Percentiles rank a stretch among this genome's conserved stretches.
Conservation (phyloP, 2,888 invertebrate species). For the Orthosia incerta region DNA sequence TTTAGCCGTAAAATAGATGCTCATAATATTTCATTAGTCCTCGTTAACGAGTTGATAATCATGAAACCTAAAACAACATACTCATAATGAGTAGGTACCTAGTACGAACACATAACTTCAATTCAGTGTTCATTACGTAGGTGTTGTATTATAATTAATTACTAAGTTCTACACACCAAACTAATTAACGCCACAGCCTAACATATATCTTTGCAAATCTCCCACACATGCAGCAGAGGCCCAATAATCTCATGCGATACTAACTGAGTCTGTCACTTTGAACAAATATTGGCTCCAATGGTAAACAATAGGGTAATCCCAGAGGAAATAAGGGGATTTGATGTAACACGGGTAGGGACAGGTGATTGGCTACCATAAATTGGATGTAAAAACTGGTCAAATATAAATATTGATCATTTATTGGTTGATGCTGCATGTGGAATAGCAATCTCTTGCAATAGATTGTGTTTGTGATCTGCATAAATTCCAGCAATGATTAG, state of each 20-base stretch:
- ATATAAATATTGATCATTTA: conserved; percentile 51
- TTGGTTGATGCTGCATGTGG: conserved; percentile 23
- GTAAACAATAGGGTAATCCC: conserved; percentile 73
- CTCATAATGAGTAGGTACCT: not conserved
- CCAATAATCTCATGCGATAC: conserved; percentile 22
- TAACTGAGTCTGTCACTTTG: conserved; percentile 54
- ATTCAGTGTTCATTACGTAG: conserved; percentile 6
- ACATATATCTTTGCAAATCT: conserved; percentile 1
- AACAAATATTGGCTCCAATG: conserved; percentile 64
- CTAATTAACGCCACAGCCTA: conserved; percentile 62
- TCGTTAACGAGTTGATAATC: not conserved
- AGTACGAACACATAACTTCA: not conserved
- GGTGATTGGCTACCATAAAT: conserved; percentile 73
- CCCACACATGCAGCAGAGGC: conserved; percentile 25
- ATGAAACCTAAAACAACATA: conserved; percentile 5
- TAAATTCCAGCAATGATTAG: not conserved
- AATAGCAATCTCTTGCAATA: conserved; percentile 34
- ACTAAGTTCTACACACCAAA: conserved; percentile 46
- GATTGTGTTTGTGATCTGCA: too few species aligned
- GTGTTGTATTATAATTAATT: conserved; percentile 47
- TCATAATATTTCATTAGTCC: not conserved
- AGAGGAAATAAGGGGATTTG: conserved; percentile 80
- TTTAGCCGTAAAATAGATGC: not conserved
- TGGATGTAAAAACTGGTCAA: conserved; percentile 62
- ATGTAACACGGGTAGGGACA: conserved; percentile 69